Base-by-base conservation (phyloP, 2,888 invertebrate genomes). In the Rhagophthalmus giganteus region DNA sequence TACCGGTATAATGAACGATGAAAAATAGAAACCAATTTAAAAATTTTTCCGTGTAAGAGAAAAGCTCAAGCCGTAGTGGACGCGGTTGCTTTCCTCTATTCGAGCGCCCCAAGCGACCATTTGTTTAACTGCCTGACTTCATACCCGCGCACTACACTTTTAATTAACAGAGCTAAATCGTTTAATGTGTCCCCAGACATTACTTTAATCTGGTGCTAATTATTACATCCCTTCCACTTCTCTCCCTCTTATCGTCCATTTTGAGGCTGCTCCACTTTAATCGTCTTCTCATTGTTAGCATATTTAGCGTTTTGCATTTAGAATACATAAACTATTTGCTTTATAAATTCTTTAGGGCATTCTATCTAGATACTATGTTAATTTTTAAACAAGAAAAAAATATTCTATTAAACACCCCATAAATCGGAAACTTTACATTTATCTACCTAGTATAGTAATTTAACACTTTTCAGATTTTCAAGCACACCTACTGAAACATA, bases 191-290 rank as follows among this genome's bases (percentile, higher is more conserved):
- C 79, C 78, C 79, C 76, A 77, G 79, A 79, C 79, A 79, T 78
- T 79, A 79, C 79, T 80, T 80, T 80, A 80, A 80, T 80, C 80
- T 80, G 79, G 79, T 77, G 78, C 80, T 80, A 80, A 80, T 80
- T 80, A 79, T 79, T 78, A 79, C 78, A 70, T 69, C 72, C 71
- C 72, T 67, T 68, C 65, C 64, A 62, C 62, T 56, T 58, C 44
- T 45, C 33, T 39, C 42, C 51, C 50, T 27, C 47, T 47, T 47
- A 51, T 51, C 55, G 31, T 33, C 51, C 51, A 44, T 46, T 55
- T 51, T 48, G 50, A 54, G 49, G 54, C 45, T 50, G 44, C 50
- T 40, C 50, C 50, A 37, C 41, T 54, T 54, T 54, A 54, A 49
- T 47, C 49, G 45, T 31, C 45, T 45, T 45, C 48, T 53, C 47